Evolutionary conservation across 2,888 invertebrate genomes (phyloP).

Genomic region (Diabrotica balteata): DNA sequence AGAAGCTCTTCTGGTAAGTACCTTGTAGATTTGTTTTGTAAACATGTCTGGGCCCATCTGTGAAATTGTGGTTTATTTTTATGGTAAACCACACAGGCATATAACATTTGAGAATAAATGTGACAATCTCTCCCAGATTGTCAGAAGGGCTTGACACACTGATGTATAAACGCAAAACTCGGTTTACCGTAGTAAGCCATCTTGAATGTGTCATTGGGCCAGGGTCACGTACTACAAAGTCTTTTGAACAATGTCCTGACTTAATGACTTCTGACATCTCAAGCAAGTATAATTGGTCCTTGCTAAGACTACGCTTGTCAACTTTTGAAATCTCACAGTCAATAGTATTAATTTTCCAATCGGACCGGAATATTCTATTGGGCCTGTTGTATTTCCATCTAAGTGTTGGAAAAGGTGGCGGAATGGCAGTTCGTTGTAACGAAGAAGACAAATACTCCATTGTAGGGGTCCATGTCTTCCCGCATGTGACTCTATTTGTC

Average conservation of each 20-base stretch:
- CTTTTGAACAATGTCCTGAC: neutral
- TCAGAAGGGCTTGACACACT: neutral
- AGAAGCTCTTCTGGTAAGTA: constrained; percentile 6
- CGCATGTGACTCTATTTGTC: neutral
- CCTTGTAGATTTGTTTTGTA: neutral
- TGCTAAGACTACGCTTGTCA: neutral
- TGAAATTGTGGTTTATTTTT: neutral
- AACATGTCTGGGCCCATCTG: neutral
- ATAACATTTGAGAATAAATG: neutral
- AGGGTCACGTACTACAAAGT: neutral
- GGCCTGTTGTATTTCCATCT: neutral
- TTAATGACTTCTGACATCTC: neutral
- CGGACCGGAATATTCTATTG: neutral
- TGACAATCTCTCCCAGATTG: constrained; percentile 1
- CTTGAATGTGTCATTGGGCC: neutral
- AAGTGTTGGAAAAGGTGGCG: neutral
- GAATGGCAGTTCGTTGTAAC: constrained; percentile 7
- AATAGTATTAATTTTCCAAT: neutral
- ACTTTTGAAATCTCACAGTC: neutral
- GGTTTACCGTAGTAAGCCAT: neutral
- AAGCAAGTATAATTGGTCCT: neutral
- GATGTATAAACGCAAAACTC: neutral
- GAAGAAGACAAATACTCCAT: constrained; percentile 57
- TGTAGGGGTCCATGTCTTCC: neutral
- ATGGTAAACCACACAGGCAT: neutral